Evolutionary conservation across 53 echinoderm and acorn worm genomes (phyloP).

Genomic region (Holothuria scabra): DNA sequence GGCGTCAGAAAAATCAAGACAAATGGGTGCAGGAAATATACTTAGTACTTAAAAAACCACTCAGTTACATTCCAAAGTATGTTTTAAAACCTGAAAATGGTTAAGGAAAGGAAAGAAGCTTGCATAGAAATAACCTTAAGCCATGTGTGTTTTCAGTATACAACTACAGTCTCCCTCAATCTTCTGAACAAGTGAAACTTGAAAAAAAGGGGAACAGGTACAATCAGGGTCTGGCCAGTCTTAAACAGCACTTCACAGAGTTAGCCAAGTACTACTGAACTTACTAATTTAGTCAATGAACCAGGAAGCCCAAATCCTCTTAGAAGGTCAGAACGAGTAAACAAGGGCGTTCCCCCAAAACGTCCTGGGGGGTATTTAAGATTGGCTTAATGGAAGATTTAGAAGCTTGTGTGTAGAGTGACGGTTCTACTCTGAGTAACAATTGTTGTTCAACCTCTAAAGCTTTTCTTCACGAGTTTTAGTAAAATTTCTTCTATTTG

Average conservation of each 20-base stretch:
- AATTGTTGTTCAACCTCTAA: too few relatives aligned
- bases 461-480: too few relatives aligned
- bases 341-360: constrained; percentile 4
- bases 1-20: constrained; percentile 15
- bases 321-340: not conserved
- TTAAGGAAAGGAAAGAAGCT: not conserved
- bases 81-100: constrained; percentile 3
- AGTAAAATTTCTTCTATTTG: too few relatives aligned
- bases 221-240: not conserved
- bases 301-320: not conserved
- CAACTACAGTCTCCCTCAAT: not conserved
- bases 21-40: constrained; percentile 7
- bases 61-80: constrained; percentile 2
- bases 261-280: not conserved
- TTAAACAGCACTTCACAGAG: not conserved
- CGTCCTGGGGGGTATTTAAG: not conserved
- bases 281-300: not conserved
- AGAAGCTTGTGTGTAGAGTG: not conserved
- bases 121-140: constrained; percentile 23
- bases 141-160: constrained; percentile 9
- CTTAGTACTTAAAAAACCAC: not conserved
- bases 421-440: too few relatives aligned
- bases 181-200: not conserved
- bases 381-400: not conserved
- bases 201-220: not conserved